Evolutionary conservation across 2,888 invertebrate species (phyloP), one percentile per base, ranked within the genome.

Genomic region (Rhagonycha lutea): DNA sequence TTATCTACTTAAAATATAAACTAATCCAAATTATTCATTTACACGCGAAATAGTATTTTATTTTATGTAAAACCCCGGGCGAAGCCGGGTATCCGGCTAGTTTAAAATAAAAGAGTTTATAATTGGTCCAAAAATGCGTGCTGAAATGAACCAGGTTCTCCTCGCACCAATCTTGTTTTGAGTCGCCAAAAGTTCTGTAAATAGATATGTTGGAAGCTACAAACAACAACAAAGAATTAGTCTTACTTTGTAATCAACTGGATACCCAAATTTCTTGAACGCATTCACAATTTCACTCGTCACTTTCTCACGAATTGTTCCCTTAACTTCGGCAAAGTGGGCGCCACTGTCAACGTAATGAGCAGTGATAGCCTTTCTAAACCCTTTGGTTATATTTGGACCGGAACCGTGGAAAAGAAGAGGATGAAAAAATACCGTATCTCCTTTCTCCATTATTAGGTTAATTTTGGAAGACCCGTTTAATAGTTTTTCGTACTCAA

Each of bases 371-470:
- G 95, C 93, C 86, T 94, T 94, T 76, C 95, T 90, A 86, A 92
- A 93, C 11, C 90, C 90, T 92, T 91, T 89, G 0, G 95, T 92
- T 29, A 87, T 87, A 86, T 96, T 96, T 28, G 92, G 91, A 10
- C 96, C 95, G 0, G 96, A 96, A 4, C 96, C 96, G 85, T 97
- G 96, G 60, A 96, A 90, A 10, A 97, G 86, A 11, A 94, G 85
- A 0, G 96, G 96, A 87, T 96, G 95, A 86, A 97, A 95, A 88
- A 97, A 94, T 11, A 95, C 93, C 0, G 96, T 96, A 86, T 96
- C 96, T 0, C 96, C 96, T 7, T 94, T 93, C 69, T 92, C 91
- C 95, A 96, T 96, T 80, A 91, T 91, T 8, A 96, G 88, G 81
- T 93, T 88, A 0, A 92, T 86, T 78, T 90, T 89, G 5, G 12